These are phyloP conservation scores for Corythornis leucogaster DNA, from an alignment of 2,797 vertebrate genomes.

Conservation along the genomic window DNA sequence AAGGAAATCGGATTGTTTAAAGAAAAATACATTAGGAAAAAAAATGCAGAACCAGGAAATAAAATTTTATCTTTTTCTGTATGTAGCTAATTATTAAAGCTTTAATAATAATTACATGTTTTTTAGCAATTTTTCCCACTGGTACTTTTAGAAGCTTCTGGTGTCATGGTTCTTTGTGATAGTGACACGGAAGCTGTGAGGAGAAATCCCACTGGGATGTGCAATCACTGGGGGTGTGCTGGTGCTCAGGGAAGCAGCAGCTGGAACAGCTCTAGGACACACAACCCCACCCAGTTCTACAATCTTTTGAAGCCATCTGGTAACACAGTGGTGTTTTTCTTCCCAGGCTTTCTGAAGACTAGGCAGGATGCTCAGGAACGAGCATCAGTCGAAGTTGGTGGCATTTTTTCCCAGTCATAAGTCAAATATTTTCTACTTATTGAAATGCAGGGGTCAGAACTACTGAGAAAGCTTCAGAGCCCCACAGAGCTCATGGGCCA, in stretches of 20 bases:
- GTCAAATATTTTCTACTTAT: not conserved
- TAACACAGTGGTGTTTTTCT: not conserved
- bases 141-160: not conserved
- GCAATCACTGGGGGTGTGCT: not conserved
- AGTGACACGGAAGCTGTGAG: not conserved
- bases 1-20: not conserved
- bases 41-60: not conserved
- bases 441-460: accelerated
- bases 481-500: not conserved
- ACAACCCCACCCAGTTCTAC: not conserved
- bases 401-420: not conserved
- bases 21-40: not conserved
- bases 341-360: not conserved
- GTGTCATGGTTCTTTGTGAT: not conserved
- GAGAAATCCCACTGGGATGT: not conserved
- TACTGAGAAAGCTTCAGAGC: not conserved
- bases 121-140: not conserved
- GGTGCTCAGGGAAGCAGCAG: not conserved
- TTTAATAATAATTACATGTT: constrained; percentile 8
- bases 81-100: not conserved
- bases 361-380: not conserved
- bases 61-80: not conserved
- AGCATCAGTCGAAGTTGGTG: not conserved
- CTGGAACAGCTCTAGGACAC: not conserved
- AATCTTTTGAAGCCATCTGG: not conserved